phyloP scores from a whole-genome alignment of 2,113 vertebrate species.

The Aldabrachelys gigantea region DNA sequence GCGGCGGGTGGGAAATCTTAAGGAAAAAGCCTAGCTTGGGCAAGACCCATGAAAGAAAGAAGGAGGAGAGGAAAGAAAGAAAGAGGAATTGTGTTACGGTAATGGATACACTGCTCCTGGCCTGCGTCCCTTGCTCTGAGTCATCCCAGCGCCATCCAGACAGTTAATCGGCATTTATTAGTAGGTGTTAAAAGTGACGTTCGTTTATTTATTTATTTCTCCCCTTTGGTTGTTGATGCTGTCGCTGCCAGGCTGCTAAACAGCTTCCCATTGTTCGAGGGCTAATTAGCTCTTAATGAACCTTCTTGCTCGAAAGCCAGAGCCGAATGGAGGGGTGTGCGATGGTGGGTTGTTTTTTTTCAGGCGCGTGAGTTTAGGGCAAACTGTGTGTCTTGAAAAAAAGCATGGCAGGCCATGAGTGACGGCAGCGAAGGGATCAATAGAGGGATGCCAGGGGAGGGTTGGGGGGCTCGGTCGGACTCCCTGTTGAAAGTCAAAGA shows the following conservation, averaged over 20 bases:
- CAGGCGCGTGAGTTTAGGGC: background rate
- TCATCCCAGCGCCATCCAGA: background rate
- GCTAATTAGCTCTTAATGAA: constrained; percentile 77
- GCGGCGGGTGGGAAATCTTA: background rate
- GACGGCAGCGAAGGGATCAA: background rate
- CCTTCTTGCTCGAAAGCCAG: constrained; percentile 32
- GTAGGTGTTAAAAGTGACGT: background rate
- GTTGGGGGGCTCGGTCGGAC: background rate
- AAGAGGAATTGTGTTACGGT: background rate
- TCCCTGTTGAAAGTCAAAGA: background rate
- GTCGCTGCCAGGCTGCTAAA: constrained; percentile 67
- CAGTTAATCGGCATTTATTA: background rate
- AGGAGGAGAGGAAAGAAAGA: background rate
- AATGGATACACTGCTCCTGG: background rate
- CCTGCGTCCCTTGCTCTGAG: background rate
- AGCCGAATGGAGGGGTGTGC: accelerated
- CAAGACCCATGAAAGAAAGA: accelerated
- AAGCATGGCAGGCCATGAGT: background rate
- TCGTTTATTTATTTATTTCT: constrained; percentile 7
- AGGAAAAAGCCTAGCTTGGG: background rate
- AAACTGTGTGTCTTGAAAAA: background rate
- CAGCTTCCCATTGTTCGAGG: constrained; percentile 66
- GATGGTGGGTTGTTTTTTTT: background rate
- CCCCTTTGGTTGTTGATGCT: constrained; percentile 53
- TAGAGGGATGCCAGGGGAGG: background rate